phyloP scores from a whole-genome alignment of 1,140 invertebrate genomes.

The Papilio polyxenes region DNA sequence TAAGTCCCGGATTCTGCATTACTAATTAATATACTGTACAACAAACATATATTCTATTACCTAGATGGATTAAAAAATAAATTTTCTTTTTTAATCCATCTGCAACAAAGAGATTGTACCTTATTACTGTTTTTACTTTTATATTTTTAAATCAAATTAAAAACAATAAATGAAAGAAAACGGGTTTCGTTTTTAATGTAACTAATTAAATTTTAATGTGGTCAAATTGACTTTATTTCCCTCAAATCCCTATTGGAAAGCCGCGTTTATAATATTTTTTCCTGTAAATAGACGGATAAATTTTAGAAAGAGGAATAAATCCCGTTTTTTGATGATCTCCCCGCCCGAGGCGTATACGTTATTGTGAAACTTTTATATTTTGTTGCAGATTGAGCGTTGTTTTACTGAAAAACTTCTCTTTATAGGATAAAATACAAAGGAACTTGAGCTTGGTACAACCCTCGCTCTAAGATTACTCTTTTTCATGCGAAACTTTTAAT shows the following conservation, averaged over 20 bases:
- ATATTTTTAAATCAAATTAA: no score
- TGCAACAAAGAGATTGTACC: not conserved
- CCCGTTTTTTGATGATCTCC: conserved; percentile 63
- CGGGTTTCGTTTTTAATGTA: not conserved
- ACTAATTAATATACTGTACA: not conserved
- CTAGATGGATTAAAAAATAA: not conserved
- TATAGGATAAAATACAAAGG: conserved; percentile 76
- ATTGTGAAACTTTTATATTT: conserved; percentile 78
- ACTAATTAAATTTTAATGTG: conserved; percentile 8
- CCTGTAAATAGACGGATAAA: conserved; percentile 59
- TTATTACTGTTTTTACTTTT: not conserved
- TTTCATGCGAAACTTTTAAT: conserved; percentile 74
- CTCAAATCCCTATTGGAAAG: conserved; percentile 17
- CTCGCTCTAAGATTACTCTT: conserved; percentile 71
- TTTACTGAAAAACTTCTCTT: conserved; percentile 75
- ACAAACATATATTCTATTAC: not conserved
- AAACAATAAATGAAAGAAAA: no score
- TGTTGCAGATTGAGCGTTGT: conserved; percentile 72
- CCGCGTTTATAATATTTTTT: conserved; percentile 51
- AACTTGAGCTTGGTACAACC: conserved; percentile 67
- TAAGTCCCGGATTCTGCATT: not conserved
- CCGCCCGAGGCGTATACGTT: conserved; percentile 73
- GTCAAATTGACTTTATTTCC: conserved; percentile 7
- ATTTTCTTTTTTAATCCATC: not conserved
- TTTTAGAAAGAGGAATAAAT: conserved; percentile 61